A percentile compares a stretch with the other conserved stretches of the same genome.
Conservation (phyloP, 1,140 invertebrate species). For the Tetraneura akinire region DNA sequence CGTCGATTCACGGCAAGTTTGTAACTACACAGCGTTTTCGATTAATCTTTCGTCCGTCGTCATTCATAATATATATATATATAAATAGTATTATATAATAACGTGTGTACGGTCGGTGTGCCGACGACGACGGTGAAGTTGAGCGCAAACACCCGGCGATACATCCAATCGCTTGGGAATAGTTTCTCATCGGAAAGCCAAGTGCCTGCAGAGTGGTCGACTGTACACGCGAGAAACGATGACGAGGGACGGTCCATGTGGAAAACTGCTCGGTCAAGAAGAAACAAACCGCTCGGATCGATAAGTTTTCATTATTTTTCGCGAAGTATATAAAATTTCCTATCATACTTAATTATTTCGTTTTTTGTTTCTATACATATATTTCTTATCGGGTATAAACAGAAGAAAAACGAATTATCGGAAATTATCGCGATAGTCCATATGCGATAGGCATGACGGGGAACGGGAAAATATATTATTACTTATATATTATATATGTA, state of each 20-base stretch:
- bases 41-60: slow-evolving; percentile 20
- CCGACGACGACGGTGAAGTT: too few relatives aligned
- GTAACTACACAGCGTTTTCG: slow-evolving; percentile 10
- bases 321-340: too few relatives aligned
- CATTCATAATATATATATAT: not conserved
- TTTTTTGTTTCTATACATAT: too few relatives aligned
- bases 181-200: slow-evolving; percentile 24
- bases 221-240: not conserved
- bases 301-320: slow-evolving; percentile 32
- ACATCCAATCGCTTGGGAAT: slow-evolving; percentile 22
- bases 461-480: too few relatives aligned
- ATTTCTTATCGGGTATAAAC: too few relatives aligned
- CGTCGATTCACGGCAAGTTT: not conserved
- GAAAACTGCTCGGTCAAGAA: slow-evolving; percentile 34
- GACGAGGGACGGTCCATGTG: too few relatives aligned
- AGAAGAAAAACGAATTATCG: too few relatives aligned
- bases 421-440: too few relatives aligned
- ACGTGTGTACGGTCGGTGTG: not conserved
- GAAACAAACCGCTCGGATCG: slow-evolving; percentile 10
- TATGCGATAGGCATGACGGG: too few relatives aligned
- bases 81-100: not conserved
- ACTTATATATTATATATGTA: too few relatives aligned
- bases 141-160: not conserved
- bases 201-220: too few relatives aligned
- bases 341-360: too few relatives aligned